These are phyloP conservation scores for Takifugu flavidus DNA, from an alignment of 2,113 vertebrate species.

Conservation along the genomic window DNA sequence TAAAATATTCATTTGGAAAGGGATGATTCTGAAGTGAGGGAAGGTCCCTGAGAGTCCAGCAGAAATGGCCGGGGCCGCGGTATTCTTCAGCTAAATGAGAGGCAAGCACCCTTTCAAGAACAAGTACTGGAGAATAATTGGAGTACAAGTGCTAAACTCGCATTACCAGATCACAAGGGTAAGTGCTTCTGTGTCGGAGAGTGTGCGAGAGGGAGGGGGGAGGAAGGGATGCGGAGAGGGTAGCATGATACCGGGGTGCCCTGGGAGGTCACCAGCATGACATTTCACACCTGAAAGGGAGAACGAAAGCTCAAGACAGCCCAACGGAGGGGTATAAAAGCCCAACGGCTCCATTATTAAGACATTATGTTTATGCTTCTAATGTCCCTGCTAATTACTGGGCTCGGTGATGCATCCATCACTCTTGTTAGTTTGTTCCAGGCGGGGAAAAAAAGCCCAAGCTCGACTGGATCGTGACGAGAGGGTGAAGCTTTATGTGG, in stretches of 20 bases:
- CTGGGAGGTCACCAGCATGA: conserved; percentile 45
- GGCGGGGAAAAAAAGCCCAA: too few species aligned
- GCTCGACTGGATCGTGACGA: too few species aligned
- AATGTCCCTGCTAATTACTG: too few species aligned
- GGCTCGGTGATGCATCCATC: too few species aligned
- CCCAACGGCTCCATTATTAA: conserved; percentile 39
- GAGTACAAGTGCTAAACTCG: conserved; percentile 66
- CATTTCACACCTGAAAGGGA: conserved; percentile 40
- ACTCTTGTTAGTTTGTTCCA: too few species aligned
- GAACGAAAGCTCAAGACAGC: conserved; percentile 2
- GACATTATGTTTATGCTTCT: too few species aligned
- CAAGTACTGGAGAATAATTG: conserved; percentile 72
- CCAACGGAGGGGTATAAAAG: conserved; percentile 34
- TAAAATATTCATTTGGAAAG: conserved; percentile 49
- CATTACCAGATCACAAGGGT: conserved; percentile 66
- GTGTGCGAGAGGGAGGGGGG: conserved; percentile 15
- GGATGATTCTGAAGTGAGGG: conserved; percentile 46
- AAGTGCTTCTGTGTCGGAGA: conserved; percentile 59
- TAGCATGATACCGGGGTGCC: conserved; percentile 35
- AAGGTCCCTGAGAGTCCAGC: conserved; percentile 44
- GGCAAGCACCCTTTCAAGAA: conserved; percentile 68
- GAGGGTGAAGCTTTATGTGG: too few species aligned
- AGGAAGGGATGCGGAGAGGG: conserved; percentile 39
- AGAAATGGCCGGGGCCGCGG: conserved; percentile 53
- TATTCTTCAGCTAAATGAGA: conserved; percentile 65